Percentiles rank a stretch among this genome's conserved stretches.
Evolutionary conservation across 2,888 invertebrate genomes (phyloP).

Genomic region (Euproctis similis): DNA sequence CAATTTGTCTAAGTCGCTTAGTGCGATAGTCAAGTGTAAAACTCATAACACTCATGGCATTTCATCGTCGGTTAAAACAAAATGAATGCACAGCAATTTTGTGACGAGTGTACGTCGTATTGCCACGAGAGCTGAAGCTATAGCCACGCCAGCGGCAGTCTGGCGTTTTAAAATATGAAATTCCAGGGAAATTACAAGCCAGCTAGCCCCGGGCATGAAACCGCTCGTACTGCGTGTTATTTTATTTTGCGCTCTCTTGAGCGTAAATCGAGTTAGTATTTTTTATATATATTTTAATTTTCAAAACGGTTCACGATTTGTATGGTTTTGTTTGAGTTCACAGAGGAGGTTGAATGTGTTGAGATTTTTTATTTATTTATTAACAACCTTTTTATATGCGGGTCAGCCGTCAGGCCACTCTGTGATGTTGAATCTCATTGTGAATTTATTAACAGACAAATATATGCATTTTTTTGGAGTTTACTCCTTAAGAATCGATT

Average conservation of each 20-base stretch:
- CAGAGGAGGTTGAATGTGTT: constrained; percentile 25
- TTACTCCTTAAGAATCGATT: no score
- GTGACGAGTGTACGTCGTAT: constrained; percentile 40
- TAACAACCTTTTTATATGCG: no score
- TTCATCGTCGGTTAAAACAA: no score
- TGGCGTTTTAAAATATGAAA: constrained; percentile 63
- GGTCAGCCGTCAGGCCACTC: no score
- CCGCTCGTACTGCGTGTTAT: constrained; percentile 68
- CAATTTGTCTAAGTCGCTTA: no score
- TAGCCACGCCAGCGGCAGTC: constrained; percentile 54
- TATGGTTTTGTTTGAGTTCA: constrained; percentile 34
- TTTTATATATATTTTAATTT: no score
- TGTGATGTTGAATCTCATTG: no score
- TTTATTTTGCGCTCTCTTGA: constrained; percentile 72
- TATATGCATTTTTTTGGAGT: no score
- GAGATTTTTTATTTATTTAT: no score
- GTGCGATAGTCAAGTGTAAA: no score
- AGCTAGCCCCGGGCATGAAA: constrained; percentile 51
- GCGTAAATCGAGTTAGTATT: constrained; percentile 36
- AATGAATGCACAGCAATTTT: constrained; percentile 23
- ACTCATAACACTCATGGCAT: no score
- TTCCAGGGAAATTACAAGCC: constrained; percentile 66
- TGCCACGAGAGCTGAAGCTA: constrained; percentile 50
- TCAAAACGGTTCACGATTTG: constrained; percentile 44
- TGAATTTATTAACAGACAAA: no score